Evolutionary conservation across 2,888 invertebrate species (phyloP), one percentile per base, ranked within the genome.

Genomic region (Mellilla xanthometata): DNA sequence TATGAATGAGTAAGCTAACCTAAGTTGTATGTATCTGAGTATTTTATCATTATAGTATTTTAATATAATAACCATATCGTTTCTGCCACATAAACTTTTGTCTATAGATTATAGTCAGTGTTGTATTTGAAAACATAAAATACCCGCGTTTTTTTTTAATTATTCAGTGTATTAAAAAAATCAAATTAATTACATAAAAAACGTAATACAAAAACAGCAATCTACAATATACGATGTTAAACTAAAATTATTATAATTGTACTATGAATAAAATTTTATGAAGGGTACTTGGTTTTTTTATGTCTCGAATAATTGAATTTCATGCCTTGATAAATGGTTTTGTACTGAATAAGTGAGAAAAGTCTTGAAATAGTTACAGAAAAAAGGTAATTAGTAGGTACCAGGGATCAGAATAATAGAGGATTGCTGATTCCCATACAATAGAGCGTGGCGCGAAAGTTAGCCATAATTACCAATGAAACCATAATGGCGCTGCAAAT

Each of bases 191-290:
- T 29, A 49, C 34, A 38, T 35, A 52, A 45, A 47, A 26, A 23
- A 46, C 49, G 36, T 45, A 49, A 32, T 38, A 53, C 33, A 41
- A 35, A 19, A 51, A 44, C 51, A 49, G 52, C 53, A 49, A 51
- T 48, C 31, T 43, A 46, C 39, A 44, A 39, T 42, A n/a, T 52
- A 49, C 45, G 45, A 39, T 56, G 52, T 56, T 51, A 46, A 45
- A 45, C 49, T 46, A 55, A 53, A n/a, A 55, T 24, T 7, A 24
- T 24, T 55, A 49, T 45, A 54, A 52, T 45, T 41, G 39, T 50
- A 54, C 7, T 55, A 54, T 52, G 40, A 56, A 54, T 50, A 52
- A 54, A 50, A 39, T 42, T 49, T 45, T 53, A 55, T 44, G 46
- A 50, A 42, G 49, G 45, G 46, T 51, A 54, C 24, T 2, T n/a